These are phyloP conservation scores for Antedon mediterranea DNA, from an alignment of 53 echinoderm and acorn worm species.

Conservation along the genomic window DNA sequence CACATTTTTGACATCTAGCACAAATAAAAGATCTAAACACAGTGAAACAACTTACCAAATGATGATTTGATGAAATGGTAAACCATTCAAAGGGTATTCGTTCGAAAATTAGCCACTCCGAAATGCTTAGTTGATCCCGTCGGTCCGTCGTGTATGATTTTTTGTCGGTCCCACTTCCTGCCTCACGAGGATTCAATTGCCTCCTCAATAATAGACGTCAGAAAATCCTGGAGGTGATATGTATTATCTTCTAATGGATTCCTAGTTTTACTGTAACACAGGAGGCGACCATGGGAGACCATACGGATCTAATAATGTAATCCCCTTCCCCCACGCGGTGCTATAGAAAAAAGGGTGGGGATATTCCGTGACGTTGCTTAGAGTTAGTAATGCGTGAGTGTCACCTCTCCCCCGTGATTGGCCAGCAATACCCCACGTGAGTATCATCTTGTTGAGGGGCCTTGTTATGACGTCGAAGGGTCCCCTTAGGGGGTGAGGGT, in stretches of 20 bases:
- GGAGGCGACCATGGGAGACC: not conserved
- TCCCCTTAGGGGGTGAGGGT: constrained; percentile 1
- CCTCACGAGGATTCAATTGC: not conserved
- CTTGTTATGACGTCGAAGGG: not conserved
- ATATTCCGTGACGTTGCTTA: not conserved
- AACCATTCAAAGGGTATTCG: not conserved
- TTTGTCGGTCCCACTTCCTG: not conserved
- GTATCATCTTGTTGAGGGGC: constrained; percentile 1
- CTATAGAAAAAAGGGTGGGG: not conserved
- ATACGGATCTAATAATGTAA: not conserved
- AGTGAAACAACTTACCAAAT: not conserved
- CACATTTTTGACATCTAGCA: not conserved
- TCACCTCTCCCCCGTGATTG: constrained; percentile 1
- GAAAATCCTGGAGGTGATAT: not conserved
- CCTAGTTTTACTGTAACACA: not conserved
- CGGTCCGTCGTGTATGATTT: not conserved
- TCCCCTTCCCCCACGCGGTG: not conserved
- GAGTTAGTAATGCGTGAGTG: not conserved
- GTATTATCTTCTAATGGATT: not conserved
- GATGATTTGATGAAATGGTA: not conserved
- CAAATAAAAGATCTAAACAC: not conserved
- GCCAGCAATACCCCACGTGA: not conserved
- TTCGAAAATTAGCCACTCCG: not conserved
- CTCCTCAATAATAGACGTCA: not conserved
- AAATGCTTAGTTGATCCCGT: not conserved